Evolutionary conservation across 2,113 vertebrate genomes (phyloP).

Genomic region (Mystacornis crossleyi): DNA sequence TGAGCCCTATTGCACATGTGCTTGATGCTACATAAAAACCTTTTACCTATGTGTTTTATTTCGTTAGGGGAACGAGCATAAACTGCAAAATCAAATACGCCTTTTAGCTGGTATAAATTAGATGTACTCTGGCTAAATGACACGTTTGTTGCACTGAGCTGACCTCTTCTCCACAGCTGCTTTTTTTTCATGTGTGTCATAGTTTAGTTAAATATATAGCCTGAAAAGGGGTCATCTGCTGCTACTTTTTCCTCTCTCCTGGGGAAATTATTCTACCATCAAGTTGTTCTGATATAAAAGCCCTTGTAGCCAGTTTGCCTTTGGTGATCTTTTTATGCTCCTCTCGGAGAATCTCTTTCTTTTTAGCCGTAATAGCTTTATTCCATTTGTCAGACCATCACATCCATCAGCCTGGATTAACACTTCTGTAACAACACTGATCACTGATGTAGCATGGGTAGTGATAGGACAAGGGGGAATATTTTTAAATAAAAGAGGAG

Average conservation of each 20-base stretch:
- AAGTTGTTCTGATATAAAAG: background rate
- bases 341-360: background rate
- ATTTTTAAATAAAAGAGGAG: background rate
- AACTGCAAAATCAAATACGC: conserved; percentile 7
- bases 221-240: background rate
- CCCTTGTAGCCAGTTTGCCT: background rate
- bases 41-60: background rate
- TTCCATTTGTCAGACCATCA: background rate
- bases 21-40: background rate
- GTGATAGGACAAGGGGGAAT: background rate
- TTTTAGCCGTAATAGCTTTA: background rate
- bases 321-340: background rate
- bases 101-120: conserved; percentile 25
- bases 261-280: conserved; percentile 27
- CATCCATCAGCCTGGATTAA: background rate
- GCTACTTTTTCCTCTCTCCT: background rate
- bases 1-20: background rate
- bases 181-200: conserved; percentile 11
- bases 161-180: conserved; percentile 22
- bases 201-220: conserved; percentile 25
- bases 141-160: background rate
- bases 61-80: background rate
- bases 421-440: background rate
- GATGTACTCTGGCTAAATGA: conserved; percentile 16
- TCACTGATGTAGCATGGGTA: background rate